Percentiles rank a stretch among this genome's conserved stretches.
Conservation (phyloP, 2,113 vertebrate genomes). For the Acanthisitta chloris region DNA sequence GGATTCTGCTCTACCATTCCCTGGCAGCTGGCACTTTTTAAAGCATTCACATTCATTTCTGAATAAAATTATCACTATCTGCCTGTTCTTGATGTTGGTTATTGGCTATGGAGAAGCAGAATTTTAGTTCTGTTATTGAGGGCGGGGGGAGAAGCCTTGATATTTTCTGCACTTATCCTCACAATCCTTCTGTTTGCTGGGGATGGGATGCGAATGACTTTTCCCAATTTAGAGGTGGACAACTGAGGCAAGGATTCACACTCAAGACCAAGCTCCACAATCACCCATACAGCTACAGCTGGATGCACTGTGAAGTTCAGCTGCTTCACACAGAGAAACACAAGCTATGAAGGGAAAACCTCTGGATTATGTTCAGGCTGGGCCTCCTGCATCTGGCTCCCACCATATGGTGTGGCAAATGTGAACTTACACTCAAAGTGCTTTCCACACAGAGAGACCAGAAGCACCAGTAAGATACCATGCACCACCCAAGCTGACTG, state of each 20-base stretch:
- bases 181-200: neutral
- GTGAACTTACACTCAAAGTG: neutral
- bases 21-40: neutral
- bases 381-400: neutral
- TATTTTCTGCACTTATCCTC: neutral
- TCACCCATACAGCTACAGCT: neutral
- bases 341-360: neutral
- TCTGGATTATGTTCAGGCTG: neutral
- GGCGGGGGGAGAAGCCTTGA: rapidly evolving
- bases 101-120: neutral
- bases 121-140: neutral
- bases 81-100: neutral
- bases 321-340: neutral
- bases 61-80: neutral
- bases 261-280: neutral
- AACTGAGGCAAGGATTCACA: neutral
- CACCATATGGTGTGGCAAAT: neutral
- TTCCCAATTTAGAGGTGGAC: neutral
- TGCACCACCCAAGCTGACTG: neutral
- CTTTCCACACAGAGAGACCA: neutral
- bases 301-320: neutral
- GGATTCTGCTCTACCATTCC: neutral
- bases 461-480: neutral
- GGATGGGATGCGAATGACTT: neutral
- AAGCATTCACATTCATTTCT: neutral